A percentile compares a stretch with the other conserved stretches of the same genome.
Conservation (phyloP, 1,140 invertebrate species). For the Drosophila ficusphila region DNA sequence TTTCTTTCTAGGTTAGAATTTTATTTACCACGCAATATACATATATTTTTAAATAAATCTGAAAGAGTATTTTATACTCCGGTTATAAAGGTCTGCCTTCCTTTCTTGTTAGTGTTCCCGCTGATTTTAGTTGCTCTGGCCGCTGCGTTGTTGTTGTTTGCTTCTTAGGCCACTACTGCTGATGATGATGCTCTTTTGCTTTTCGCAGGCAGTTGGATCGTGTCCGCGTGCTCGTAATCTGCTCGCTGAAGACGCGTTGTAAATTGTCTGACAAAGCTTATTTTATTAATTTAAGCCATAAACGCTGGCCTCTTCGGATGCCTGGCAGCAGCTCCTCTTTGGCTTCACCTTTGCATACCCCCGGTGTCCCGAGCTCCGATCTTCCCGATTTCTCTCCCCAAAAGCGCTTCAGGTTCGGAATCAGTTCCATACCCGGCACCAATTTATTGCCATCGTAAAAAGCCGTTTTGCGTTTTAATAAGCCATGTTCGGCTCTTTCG, state of each 20-base stretch:
- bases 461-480: constrained; percentile 82
- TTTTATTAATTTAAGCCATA: constrained; percentile 84
- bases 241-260: constrained; percentile 84
- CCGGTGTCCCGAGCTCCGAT: constrained; percentile 1
- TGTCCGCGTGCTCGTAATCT: constrained; percentile 83
- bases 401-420: constrained; percentile 12
- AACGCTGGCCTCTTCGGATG: constrained; percentile 70
- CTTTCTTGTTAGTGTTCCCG: constrained; percentile 19
- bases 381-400: constrained; percentile 5
- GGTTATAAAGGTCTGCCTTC: no score
- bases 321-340: constrained; percentile 60
- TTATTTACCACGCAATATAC: no score
- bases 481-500: constrained; percentile 72
- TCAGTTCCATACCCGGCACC: constrained; percentile 43
- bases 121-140: constrained; percentile 4
- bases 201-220: constrained; percentile 39
- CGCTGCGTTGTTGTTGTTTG: neutral
- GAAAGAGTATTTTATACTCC: neutral
- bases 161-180: constrained; percentile 1
- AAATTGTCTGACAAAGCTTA: constrained; percentile 84
- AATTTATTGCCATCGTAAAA: constrained; percentile 81
- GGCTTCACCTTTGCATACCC: constrained; percentile 58
- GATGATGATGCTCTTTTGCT: neutral
- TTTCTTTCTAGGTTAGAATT: no score
- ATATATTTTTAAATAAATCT: no score